These are phyloP conservation scores for Polyodon spathula DNA, from an alignment of 2,113 vertebrate species.

Conservation along the genomic window DNA sequence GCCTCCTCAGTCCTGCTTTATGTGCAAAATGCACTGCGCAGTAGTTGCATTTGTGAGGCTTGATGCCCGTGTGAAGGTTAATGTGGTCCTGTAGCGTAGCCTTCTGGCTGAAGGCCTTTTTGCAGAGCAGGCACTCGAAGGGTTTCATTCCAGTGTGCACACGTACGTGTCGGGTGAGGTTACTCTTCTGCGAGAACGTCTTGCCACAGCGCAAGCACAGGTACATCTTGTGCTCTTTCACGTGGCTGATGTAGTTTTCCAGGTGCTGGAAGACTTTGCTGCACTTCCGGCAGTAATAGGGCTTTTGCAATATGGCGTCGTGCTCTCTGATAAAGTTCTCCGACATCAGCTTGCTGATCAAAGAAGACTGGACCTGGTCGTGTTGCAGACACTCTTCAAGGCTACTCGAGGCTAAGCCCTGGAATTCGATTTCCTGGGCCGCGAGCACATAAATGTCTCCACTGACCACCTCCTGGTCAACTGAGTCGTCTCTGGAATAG, in stretches of 20 bases:
- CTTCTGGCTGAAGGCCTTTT: slow-evolving; percentile 77
- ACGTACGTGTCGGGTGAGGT: slow-evolving; percentile 68
- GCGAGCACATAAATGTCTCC: slow-evolving; percentile 5
- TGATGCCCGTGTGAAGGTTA: slow-evolving; percentile 70
- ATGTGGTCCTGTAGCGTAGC: slow-evolving; percentile 74
- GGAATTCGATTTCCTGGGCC: neutral
- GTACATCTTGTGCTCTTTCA: slow-evolving; percentile 76
- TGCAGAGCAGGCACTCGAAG: slow-evolving; percentile 73
- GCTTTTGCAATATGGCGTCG: slow-evolving; percentile 26
- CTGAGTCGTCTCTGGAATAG: slow-evolving; percentile 7
- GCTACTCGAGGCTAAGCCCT: slow-evolving; percentile 6
- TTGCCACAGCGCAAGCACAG: slow-evolving; percentile 76
- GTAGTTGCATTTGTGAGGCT: slow-evolving; percentile 62
- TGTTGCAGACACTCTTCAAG: neutral
- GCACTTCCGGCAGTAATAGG: slow-evolving; percentile 65
- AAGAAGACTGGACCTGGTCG: neutral
- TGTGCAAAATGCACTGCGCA: slow-evolving; percentile 73
- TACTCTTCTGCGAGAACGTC: slow-evolving; percentile 71
- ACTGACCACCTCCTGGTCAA: slow-evolving; percentile 1
- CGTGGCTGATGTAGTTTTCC: slow-evolving; percentile 71
- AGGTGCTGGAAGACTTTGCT: slow-evolving; percentile 72
- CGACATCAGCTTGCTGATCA: neutral
- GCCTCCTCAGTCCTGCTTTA: slow-evolving; percentile 70
- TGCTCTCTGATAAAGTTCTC: neutral
- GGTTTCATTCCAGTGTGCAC: slow-evolving; percentile 72